phyloP scores from a whole-genome alignment of 2,888 invertebrate species.

The Macaria notata region DNA sequence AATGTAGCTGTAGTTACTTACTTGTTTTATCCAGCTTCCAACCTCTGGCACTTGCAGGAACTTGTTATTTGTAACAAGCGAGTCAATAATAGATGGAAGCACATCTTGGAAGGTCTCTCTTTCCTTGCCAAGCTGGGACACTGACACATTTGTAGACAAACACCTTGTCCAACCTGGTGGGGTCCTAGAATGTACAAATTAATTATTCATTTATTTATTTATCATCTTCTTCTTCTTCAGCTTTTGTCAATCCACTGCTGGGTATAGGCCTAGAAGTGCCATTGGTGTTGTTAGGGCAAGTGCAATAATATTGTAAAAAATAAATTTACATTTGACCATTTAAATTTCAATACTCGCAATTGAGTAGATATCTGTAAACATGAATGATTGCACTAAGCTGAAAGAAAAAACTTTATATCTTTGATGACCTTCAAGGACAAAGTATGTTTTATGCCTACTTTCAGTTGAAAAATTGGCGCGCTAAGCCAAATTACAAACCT shows the following conservation, averaged over 20 bases:
- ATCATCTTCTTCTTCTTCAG: too few relatives aligned
- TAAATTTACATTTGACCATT: too few relatives aligned
- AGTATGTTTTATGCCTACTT: too few relatives aligned
- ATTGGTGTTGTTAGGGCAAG: too few relatives aligned
- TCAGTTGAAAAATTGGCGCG: not conserved
- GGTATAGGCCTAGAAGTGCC: too few relatives aligned
- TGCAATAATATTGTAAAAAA: too few relatives aligned
- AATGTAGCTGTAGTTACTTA: conserved; percentile 21
- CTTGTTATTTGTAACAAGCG: conserved; percentile 47
- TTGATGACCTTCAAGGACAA: not conserved
- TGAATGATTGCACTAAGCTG: too few relatives aligned
- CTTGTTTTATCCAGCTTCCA: conserved; percentile 60
- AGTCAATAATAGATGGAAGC: conserved; percentile 55
- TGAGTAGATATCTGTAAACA: too few relatives aligned
- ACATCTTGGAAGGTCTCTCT: conserved; percentile 62
- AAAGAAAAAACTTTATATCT: too few relatives aligned
- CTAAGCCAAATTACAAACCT: conserved; percentile 40
- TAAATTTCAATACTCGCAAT: too few relatives aligned
- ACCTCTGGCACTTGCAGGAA: conserved; percentile 58
- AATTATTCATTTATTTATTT: too few relatives aligned
- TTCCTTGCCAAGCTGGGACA: conserved; percentile 54
- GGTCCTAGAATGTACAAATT: conserved; percentile 7
- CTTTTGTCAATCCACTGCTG: too few relatives aligned
- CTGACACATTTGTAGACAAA: conserved; percentile 54
- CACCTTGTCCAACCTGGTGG: conserved; percentile 16